phyloP scores from a whole-genome alignment of 2,888 invertebrate genomes.

The Anthophora plumipes region DNA sequence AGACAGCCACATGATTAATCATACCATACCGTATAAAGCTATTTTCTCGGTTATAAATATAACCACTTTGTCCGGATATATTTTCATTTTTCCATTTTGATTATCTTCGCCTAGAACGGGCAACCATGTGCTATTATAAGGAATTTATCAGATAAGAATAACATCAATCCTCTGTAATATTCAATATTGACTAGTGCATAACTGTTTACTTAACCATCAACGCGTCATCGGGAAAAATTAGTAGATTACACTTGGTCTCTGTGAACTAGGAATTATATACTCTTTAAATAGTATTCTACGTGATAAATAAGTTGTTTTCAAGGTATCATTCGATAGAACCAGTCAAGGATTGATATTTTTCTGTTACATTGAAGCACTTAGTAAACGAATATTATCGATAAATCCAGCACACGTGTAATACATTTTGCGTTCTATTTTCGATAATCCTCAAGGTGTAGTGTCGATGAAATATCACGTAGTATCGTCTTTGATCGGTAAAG shows the following conservation, averaged over 20 bases:
- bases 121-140: not conserved
- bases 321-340: not conserved
- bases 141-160: not conserved
- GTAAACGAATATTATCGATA: not conserved
- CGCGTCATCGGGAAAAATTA: not conserved
- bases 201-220: not conserved
- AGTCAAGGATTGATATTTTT: not conserved
- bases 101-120: too few species aligned
- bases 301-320: not conserved
- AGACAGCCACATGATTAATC: not conserved
- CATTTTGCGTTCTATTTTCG: not conserved
- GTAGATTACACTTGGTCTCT: not conserved
- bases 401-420: conserved; percentile 3
- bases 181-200: conserved; percentile 4
- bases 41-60: not conserved
- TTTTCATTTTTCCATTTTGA: not conserved
- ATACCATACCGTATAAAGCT: not conserved
- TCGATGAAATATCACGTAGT: not conserved
- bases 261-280: not conserved
- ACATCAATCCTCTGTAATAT: not conserved
- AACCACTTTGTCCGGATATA: not conserved
- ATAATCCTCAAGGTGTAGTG: not conserved
- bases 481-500: not conserved
- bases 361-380: not conserved
- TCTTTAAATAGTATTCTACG: not conserved